Percentiles rank a stretch among this genome's conserved stretches.
Evolutionary conservation across 2,797 vertebrate species (phyloP).

Genomic region (Pyrocephalus nanus): DNA sequence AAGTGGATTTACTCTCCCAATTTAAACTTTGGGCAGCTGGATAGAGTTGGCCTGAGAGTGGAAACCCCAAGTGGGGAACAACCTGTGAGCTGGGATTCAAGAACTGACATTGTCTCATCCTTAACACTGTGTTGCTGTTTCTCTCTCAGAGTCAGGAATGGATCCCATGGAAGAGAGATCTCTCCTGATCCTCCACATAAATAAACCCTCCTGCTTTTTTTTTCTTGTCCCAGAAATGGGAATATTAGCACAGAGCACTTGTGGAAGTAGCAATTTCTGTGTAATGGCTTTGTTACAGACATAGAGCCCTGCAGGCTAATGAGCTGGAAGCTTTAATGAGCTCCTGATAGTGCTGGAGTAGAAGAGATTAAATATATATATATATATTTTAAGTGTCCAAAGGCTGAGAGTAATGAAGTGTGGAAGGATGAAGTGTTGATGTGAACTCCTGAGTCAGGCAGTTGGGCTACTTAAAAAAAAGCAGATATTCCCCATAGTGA

Average conservation of each 20-base stretch:
- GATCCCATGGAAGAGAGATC: neutral
- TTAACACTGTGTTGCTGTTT: neutral
- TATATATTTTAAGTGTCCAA: neutral
- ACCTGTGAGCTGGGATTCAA: neutral
- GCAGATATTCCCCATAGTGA: neutral
- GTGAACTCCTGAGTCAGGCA: neutral
- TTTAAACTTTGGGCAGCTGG: neutral
- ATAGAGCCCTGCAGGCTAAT: neutral
- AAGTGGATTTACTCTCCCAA: neutral
- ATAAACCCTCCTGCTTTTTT: neutral
- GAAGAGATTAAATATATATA: neutral
- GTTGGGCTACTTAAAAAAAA: neutral
- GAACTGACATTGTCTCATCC: neutral
- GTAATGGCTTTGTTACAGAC: neutral
- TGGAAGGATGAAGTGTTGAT: neutral
- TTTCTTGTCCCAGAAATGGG: neutral
- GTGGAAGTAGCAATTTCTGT: neutral
- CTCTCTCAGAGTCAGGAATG: neutral
- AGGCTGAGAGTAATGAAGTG: conserved; percentile 1
- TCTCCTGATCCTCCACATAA: neutral
- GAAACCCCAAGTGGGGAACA: neutral
- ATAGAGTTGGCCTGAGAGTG: neutral
- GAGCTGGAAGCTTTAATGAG: neutral
- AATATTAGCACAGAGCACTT: neutral
- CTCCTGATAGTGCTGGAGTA: neutral